phyloP scores from a whole-genome alignment of 2,113 vertebrate genomes.

The Chionodraco myersi region DNA sequence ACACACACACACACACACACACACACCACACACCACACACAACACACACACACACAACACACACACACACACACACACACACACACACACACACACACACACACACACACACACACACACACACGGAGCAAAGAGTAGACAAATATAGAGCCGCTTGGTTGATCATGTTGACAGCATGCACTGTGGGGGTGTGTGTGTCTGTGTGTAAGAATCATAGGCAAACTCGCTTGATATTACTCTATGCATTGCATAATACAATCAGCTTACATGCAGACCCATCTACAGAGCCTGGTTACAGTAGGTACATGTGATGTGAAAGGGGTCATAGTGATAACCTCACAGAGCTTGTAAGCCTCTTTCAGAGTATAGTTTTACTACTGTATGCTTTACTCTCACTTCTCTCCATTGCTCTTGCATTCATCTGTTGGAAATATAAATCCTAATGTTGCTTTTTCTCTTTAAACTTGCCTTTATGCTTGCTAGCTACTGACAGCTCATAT shows the following conservation, averaged over 20 bases:
- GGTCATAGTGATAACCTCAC: background rate
- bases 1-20: constrained; percentile 19
- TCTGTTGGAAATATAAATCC: background rate
- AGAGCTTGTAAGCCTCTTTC: background rate
- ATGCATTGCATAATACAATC: constrained; percentile 4
- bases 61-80: constrained; percentile 13
- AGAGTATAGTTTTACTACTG: background rate
- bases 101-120: constrained; percentile 9
- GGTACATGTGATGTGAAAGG: background rate
- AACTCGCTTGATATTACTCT: background rate
- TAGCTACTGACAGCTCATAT: background rate
- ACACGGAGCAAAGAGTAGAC: constrained; percentile 42
- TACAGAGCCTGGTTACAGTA: background rate
- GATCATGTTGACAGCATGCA: constrained; percentile 40
- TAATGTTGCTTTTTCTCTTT: background rate
- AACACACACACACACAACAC: constrained; percentile 19
- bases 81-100: constrained; percentile 19
- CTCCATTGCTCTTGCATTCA: background rate
- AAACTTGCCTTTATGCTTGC: too few species aligned
- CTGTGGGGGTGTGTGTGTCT: constrained; percentile 20
- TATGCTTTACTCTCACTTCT: background rate
- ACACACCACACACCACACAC: constrained; percentile 18
- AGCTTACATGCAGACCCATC: too few species aligned
- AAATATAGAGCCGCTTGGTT: constrained; percentile 52
- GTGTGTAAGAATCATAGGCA: background rate